Base-by-base conservation (phyloP, 2,888 invertebrate genomes). In the Mayetiola destructor region DNA sequence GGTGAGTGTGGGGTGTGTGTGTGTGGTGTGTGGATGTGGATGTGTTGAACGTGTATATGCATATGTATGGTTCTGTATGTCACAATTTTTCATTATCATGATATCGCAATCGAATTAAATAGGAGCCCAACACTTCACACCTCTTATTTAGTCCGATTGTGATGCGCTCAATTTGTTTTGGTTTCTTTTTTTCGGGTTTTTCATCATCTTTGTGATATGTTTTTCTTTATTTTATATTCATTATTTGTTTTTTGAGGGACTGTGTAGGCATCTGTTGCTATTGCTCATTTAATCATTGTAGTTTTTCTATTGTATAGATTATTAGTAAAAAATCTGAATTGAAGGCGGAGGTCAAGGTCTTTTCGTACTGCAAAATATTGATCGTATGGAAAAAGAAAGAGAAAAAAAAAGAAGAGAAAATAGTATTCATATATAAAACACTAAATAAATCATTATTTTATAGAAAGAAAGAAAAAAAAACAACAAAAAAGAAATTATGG, bases 271-370 rank as follows among this genome's bases (percentile, higher is more conserved):
- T 48, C 42, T 42, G 42, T 40, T 23, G 42, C 42, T 42, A 23
- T 42, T 23, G 48, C 32, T 56, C 56, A 56, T 40, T 42, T 29
- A 56, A 56, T 56, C 56, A 56, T 42, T 40, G 56, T 32, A 30
- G 30, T 42, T 56, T 56, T 39, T 40, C 32, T 56, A 83, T 88
- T 86, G 81, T 85, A 86, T 76, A 85, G 80, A 79, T 84, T 84
- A 82, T 88, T 89, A 87, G 56, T 35, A 32, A 90, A 90, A 85
- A 89, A 89, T 82, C 89, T 83, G 86, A 88, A 90, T 81, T 86
- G 86, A 78, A 89, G 86, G 80, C 88, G 87, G 83, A 88, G 85
- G 79, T 87, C 87, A 83, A 88, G 84, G 80, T 90, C 89, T 89
- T 90, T 90, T 84, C 89, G 87, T 86, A 90, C 89, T 89, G 86